Percentiles rank a stretch among this genome's conserved stretches.
phyloP scores from a whole-genome alignment of 2,113 vertebrate genomes.

The Melanostigma gelatinosum region DNA sequence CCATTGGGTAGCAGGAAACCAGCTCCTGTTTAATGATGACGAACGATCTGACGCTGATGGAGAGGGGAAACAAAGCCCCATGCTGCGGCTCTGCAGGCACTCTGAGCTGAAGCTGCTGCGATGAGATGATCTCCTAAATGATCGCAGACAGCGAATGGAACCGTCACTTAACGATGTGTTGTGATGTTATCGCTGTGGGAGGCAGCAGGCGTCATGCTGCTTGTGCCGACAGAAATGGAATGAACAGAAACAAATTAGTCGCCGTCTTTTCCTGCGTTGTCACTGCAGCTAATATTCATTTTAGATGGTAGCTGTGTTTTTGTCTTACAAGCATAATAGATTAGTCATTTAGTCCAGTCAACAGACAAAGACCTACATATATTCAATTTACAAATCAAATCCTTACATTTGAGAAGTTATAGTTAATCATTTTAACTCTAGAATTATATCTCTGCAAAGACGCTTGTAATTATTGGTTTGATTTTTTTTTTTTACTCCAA shows the following conservation, averaged over 20 bases:
- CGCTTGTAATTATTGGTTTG: no score
- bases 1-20: conserved; percentile 27
- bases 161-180: conserved; percentile 54
- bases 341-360: neutral
- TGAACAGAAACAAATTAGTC: conserved; percentile 34
- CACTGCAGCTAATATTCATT: neutral
- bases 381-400: neutral
- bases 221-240: conserved; percentile 39
- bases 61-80: neutral
- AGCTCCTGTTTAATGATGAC: conserved; percentile 49
- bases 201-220: conserved; percentile 33
- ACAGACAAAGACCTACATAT: neutral
- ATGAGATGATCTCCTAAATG: conserved; percentile 48
- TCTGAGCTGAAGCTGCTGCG: conserved; percentile 18
- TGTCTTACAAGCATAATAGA: neutral
- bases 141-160: conserved; percentile 22
- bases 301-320: neutral
- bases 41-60: neutral
- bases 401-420: neutral
- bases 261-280: conserved; percentile 1
- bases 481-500: neutral
- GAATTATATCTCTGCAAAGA: neutral
- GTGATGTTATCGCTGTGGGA: conserved; percentile 45
- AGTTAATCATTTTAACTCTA: neutral
- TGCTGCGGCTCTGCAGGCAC: conserved; percentile 32